Percentiles rank a stretch among this genome's conserved stretches.
phyloP scores from a whole-genome alignment of 2,797 vertebrate species.

The Lates japonicus region DNA sequence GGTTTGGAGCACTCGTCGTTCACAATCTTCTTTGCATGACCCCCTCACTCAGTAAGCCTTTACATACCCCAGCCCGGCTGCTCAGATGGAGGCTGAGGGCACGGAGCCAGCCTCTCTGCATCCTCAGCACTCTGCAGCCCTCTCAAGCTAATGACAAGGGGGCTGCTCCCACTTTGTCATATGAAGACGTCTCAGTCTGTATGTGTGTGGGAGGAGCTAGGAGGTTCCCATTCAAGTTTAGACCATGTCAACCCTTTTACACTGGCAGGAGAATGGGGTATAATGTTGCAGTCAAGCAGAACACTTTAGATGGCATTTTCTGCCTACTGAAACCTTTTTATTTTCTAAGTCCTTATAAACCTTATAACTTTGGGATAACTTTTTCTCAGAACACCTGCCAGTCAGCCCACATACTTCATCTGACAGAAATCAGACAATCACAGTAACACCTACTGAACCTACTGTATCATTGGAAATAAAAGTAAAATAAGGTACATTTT shows the following conservation, averaged over 20 bases:
- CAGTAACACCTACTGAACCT: slow-evolving; percentile 13
- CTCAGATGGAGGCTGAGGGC: slow-evolving; percentile 60
- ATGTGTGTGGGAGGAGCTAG: background rate
- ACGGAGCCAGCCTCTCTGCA: slow-evolving; percentile 50
- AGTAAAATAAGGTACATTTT: background rate
- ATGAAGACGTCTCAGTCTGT: slow-evolving; percentile 40
- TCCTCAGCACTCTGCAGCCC: slow-evolving; percentile 60
- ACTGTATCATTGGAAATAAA: slow-evolving; percentile 13
- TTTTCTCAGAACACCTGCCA: slow-evolving; percentile 8
- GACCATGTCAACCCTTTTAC: slow-evolving; percentile 13
- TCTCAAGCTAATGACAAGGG: slow-evolving; percentile 64
- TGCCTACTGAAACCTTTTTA: background rate
- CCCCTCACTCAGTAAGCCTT: slow-evolving; percentile 53
- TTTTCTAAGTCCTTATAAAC: background rate
- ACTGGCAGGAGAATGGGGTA: background rate
- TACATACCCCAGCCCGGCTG: slow-evolving; percentile 35
- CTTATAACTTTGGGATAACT: background rate
- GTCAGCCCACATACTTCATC: slow-evolving; percentile 8
- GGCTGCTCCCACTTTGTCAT: slow-evolving; percentile 62
- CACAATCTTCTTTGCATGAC: slow-evolving; percentile 40
- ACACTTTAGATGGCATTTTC: slow-evolving; percentile 4
- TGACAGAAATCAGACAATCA: slow-evolving; percentile 31
- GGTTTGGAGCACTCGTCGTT: slow-evolving; percentile 37
- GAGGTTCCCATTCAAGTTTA: slow-evolving; percentile 29
- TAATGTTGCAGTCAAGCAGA: slow-evolving; percentile 3